A percentile compares a stretch with the other conserved stretches of the same genome.
Evolutionary conservation across 2,888 invertebrate species (phyloP).

Genomic region (Heteromurus nitidus): DNA sequence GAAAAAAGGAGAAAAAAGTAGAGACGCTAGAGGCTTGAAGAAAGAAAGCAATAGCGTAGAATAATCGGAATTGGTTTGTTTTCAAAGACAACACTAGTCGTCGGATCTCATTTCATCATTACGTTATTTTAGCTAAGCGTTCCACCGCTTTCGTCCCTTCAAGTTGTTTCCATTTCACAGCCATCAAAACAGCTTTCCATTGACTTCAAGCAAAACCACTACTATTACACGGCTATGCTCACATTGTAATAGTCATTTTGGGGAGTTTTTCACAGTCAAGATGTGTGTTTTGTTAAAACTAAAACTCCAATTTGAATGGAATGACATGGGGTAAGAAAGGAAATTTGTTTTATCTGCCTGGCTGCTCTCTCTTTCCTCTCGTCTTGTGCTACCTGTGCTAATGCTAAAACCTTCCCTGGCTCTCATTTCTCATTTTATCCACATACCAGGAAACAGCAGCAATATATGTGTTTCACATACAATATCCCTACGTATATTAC

Average conservation of each 20-base stretch:
- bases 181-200: conserved; percentile 57
- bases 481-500: too few species aligned
- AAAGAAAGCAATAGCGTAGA: conserved; percentile 64
- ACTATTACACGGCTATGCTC: conserved; percentile 36
- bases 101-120: conserved; percentile 70
- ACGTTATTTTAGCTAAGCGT: conserved; percentile 66
- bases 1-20: conserved; percentile 10
- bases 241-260: conserved; percentile 39
- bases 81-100: conserved; percentile 71
- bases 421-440: too few species aligned
- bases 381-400: not conserved
- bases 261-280: conserved; percentile 34
- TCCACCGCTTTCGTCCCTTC: conserved; percentile 52
- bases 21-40: conserved; percentile 49
- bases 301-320: conserved; percentile 44
- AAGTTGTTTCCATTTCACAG: conserved; percentile 63
- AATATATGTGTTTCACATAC: too few species aligned
- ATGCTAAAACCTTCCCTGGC: too few species aligned
- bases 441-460: too few species aligned
- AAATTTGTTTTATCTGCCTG: conserved; percentile 12
- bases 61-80: conserved; percentile 73
- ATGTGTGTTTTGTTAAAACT: conserved; percentile 48
- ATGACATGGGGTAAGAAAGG: conserved; percentile 23
- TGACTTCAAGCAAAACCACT: conserved; percentile 46
- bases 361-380: not conserved